Conservation (phyloP, 2,888 invertebrate genomes). For the Ectobius pallidus region DNA sequence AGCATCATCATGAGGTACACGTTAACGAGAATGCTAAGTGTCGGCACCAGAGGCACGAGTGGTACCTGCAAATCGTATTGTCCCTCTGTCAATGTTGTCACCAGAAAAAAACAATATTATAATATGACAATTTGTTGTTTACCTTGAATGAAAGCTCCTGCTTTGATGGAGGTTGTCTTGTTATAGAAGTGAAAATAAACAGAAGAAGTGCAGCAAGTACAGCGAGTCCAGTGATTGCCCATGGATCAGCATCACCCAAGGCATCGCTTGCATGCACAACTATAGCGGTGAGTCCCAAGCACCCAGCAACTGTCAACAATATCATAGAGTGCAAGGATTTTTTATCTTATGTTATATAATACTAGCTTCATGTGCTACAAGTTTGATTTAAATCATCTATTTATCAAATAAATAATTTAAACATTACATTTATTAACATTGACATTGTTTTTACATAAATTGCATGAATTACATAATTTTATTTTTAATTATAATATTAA, state of each 20-base stretch:
- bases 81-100: too few species aligned
- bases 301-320: neutral
- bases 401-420: too few species aligned
- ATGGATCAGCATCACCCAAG: slow-evolving; percentile 53
- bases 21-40: slow-evolving; percentile 80
- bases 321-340: too few species aligned
- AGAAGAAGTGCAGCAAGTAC: slow-evolving; percentile 50
- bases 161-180: slow-evolving; percentile 67
- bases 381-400: too few species aligned
- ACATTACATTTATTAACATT: too few species aligned
- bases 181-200: slow-evolving; percentile 60
- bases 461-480: too few species aligned
- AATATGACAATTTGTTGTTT: too few species aligned
- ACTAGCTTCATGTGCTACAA: too few species aligned
- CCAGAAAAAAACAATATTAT: too few species aligned
- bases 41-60: slow-evolving; percentile 80
- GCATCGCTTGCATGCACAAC: slow-evolving; percentile 9
- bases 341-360: too few species aligned
- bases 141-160: slow-evolving; percentile 69
- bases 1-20: slow-evolving; percentile 85
- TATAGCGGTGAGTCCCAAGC: neutral
- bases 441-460: too few species aligned
- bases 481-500: too few species aligned
- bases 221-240: slow-evolving; percentile 51
- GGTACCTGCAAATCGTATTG: slow-evolving; percentile 70